Evolutionary conservation across 2,888 invertebrate species (phyloP).

Genomic region (Sicus ferrugineus): DNA sequence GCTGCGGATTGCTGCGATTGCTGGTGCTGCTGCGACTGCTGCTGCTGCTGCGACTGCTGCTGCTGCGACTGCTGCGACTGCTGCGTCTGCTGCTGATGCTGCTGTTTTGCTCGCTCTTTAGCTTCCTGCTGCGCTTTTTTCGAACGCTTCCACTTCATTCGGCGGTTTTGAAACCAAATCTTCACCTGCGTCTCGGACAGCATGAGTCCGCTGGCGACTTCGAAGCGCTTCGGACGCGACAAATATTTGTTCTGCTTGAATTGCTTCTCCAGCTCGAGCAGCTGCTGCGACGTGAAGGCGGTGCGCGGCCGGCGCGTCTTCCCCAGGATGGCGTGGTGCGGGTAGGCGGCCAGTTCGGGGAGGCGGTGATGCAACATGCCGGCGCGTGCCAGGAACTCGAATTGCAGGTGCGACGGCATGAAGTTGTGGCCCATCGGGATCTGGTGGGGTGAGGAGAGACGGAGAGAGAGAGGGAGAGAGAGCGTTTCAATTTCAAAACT

Average conservation of each 20-base stretch:
- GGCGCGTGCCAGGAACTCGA: conserved; percentile 90
- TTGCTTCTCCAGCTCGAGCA: conserved; percentile 96
- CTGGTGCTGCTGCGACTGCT: conserved; percentile 45
- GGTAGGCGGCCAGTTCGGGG: conserved; percentile 81
- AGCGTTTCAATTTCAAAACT: conserved; percentile 19
- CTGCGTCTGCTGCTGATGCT: conserved; percentile 52
- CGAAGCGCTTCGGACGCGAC: conserved; percentile 96
- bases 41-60: conserved; percentile 12
- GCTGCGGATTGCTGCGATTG: not conserved
- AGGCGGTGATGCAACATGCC: conserved; percentile 92
- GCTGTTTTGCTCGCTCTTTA: conserved; percentile 66
- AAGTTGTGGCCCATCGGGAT: conserved; percentile 66
- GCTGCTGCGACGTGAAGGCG: conserved; percentile 95
- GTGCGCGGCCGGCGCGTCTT: conserved; percentile 94
- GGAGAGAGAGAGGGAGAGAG: conserved; percentile 5
- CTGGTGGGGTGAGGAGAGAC: conserved; percentile 44
- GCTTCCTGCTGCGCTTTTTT: conserved; percentile 94
- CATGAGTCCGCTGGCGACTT: conserved; percentile 97
- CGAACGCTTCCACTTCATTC: conserved; percentile 99
- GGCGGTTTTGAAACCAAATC: conserved; percentile 98
- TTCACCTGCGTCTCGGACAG: conserved; percentile 98
- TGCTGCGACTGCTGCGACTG: conserved; percentile 31
- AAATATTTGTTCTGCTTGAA: conserved; percentile 99
- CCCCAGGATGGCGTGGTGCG: conserved; percentile 80
- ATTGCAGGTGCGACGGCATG: conserved; percentile 65